Percentiles rank a stretch among this genome's conserved stretches.
Evolutionary conservation across 2,888 invertebrate genomes (phyloP).

Genomic region (Perizoma flavofasciatum): DNA sequence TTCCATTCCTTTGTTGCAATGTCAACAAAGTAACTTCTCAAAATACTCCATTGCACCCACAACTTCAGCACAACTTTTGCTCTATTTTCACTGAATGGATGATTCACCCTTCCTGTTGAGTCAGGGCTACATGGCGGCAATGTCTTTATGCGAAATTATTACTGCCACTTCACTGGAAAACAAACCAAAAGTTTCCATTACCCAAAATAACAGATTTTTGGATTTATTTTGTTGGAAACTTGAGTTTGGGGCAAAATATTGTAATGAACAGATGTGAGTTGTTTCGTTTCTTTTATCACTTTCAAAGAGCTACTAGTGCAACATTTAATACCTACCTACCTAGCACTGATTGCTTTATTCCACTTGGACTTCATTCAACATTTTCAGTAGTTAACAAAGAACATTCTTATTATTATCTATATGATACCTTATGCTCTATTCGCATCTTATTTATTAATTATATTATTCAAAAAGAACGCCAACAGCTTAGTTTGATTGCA

Average conservation of each 20-base stretch:
- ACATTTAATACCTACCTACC: too few relatives aligned
- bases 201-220: constrained; percentile 24
- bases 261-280: constrained; percentile 7
- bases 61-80: constrained; percentile 20
- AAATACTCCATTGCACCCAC: constrained; percentile 20
- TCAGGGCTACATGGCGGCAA: constrained; percentile 28
- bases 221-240: constrained; percentile 7
- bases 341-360: too few relatives aligned
- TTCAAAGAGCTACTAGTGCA: too few relatives aligned
- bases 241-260: constrained; percentile 5
- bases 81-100: constrained; percentile 32
- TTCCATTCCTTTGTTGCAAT: constrained; percentile 18
- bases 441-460: too few relatives aligned
- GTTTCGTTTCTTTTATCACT: neutral
- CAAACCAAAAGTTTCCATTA: constrained; percentile 16
- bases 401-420: too few relatives aligned
- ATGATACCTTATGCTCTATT: too few relatives aligned
- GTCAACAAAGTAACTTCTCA: constrained; percentile 15
- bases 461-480: too few relatives aligned
- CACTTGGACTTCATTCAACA: too few relatives aligned
- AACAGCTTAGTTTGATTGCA: too few relatives aligned
- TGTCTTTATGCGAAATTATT: constrained; percentile 30
- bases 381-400: too few relatives aligned
- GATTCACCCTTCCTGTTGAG: constrained; percentile 37
- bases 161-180: constrained; percentile 19